Evolutionary conservation across 2,888 invertebrate genomes (phyloP), one percentile per base, ranked within the genome.

Genomic region (Melanostoma mellinum): DNA sequence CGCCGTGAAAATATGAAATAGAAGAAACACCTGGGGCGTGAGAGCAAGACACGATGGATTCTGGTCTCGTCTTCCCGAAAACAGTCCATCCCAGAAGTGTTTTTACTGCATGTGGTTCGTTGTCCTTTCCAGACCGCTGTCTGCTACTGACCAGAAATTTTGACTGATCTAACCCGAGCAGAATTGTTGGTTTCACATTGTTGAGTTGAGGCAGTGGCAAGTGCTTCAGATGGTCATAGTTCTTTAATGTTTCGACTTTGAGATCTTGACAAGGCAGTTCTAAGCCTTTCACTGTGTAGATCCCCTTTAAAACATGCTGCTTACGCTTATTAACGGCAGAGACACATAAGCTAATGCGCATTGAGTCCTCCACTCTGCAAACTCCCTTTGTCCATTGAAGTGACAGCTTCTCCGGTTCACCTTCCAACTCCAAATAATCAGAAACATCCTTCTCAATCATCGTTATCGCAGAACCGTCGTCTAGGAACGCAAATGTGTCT

Each of bases 391-490:
- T 50, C 67, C 63, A 61, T 8, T 58, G 44, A 3, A 72, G 40
- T 5, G 38, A 40, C 35, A 72, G 38, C 9, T 38, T 20, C 42
- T 61, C 60, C 9, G 60, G 60, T 38, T 72, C 60, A 44, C 48
- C 71, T 71, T 33, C 40, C 32, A 60, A 32, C 9, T 71, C 33
- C 20, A 72, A 40, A 3, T 46, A 48, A 46, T 63, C 55, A 58
- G 36, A 73, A 35, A 63, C 48, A 4, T 73, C 55, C 6, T 52
- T 33, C 50, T 72, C 52, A 30, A 69, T 30, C 61, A 72, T 72
- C n/a, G 61, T 61, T 10, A 72, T 44, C 36, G 60, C 50, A 6
- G 72, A 72, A 53, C 61, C 61, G 9, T 72, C 61, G 36, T 72
- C 72, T 30, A 55, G 46, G n/a, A 72, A 58, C 4, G 50, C 42